phyloP scores from a whole-genome alignment of 1,140 invertebrate species.

The Caenorhabditis remanei region DNA sequence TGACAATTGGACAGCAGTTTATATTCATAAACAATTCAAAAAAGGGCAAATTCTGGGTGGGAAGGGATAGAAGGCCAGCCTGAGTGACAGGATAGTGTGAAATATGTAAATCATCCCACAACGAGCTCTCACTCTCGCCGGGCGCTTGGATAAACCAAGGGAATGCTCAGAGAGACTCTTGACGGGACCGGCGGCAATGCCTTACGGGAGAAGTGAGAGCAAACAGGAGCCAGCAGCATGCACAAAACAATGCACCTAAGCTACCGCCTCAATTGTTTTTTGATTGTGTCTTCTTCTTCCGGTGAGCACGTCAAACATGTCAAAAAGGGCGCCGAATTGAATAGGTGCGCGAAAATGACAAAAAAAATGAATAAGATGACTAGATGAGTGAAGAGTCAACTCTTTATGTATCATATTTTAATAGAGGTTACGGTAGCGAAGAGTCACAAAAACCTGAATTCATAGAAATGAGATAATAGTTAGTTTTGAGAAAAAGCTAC shows the following conservation, averaged over 20 bases:
- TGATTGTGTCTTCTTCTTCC: slow-evolving; percentile 44
- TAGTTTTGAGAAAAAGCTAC: too few species aligned
- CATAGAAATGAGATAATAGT: too few species aligned
- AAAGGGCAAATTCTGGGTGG: slow-evolving; percentile 35
- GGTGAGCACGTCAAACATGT: slow-evolving; percentile 55
- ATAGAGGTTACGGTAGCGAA: not conserved
- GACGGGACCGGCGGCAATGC: slow-evolving; percentile 28
- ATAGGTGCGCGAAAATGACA: slow-evolving; percentile 1
- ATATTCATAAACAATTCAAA: slow-evolving; percentile 47
- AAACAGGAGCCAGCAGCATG: slow-evolving; percentile 27
- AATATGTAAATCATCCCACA: slow-evolving; percentile 46
- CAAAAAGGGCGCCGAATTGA: slow-evolving; percentile 51
- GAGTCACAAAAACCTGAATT: too few species aligned
- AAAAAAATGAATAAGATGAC: not conserved
- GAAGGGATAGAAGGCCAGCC: not conserved
- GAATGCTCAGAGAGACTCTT: slow-evolving; percentile 42
- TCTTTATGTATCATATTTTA: not conserved
- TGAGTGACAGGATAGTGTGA: slow-evolving; percentile 52
- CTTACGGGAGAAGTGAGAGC: slow-evolving; percentile 38
- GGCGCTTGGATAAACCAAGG: slow-evolving; percentile 3
- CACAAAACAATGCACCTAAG: slow-evolving; percentile 23
- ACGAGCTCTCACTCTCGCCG: not conserved
- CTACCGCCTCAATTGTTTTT: slow-evolving; percentile 37
- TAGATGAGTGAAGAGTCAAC: not conserved
- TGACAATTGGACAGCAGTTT: not conserved